These are phyloP conservation scores for Arrhamphus sclerolepis DNA, from an alignment of 2,797 vertebrate species.

Conservation along the genomic window DNA sequence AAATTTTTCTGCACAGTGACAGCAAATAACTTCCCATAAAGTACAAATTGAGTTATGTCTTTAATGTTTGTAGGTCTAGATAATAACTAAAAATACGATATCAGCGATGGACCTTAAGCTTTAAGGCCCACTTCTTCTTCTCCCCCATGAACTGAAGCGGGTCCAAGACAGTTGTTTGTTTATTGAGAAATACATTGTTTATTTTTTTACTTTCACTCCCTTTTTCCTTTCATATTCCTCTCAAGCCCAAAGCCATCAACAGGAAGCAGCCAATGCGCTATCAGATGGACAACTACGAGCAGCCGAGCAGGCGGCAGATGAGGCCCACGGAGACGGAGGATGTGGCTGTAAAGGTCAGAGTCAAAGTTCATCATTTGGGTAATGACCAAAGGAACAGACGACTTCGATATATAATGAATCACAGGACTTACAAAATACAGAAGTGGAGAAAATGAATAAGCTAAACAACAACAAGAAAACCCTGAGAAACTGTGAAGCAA, in stretches of 20 bases:
- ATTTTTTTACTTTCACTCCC: neutral
- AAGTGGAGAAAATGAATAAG: neutral
- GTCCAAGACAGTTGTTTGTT: constrained; percentile 28
- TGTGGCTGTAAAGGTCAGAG: constrained; percentile 90
- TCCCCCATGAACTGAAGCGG: constrained; percentile 34
- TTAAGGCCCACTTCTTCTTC: neutral
- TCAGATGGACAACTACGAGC: constrained; percentile 92
- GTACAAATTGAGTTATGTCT: neutral
- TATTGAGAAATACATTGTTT: constrained; percentile 17
- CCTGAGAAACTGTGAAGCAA: neutral
- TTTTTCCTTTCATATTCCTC: constrained; percentile 15
- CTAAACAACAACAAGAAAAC: neutral
- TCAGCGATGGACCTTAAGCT: constrained; percentile 1
- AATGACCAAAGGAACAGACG: neutral
- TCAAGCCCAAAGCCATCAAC: constrained; percentile 92
- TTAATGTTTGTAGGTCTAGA: constrained; percentile 14
- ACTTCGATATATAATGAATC: neutral
- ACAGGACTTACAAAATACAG: neutral
- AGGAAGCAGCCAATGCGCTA: constrained; percentile 92
- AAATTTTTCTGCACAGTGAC: too few species aligned
- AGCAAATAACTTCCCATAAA: neutral
- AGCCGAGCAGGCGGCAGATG: constrained; percentile 81
- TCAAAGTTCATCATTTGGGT: constrained; percentile 35
- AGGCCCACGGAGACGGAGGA: constrained; percentile 88
- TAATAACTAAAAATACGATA: neutral